A percentile compares a stretch with the other conserved stretches of the same genome.
These are phyloP conservation scores for Gambusia yucatana DNA, from an alignment of 2,797 vertebrate genomes.

Conservation along the genomic window DNA sequence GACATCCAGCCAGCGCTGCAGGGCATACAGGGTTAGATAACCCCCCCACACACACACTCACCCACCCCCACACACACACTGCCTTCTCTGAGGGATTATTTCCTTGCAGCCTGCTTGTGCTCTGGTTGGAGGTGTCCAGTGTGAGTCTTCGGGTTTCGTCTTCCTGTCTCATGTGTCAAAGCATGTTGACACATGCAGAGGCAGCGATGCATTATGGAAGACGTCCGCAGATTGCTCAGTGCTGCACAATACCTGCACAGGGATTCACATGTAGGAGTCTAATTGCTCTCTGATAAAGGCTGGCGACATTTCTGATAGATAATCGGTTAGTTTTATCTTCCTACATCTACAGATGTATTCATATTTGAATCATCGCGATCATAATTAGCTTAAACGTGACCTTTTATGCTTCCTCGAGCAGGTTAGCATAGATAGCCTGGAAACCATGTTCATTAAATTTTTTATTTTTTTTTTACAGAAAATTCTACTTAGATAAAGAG, in stretches of 20 bases:
- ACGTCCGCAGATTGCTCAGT: conserved; percentile 43
- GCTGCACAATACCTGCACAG: conserved; percentile 58
- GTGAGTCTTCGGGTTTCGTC: conserved; percentile 65
- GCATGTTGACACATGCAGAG: conserved; percentile 62
- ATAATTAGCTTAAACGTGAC: conserved; percentile 16
- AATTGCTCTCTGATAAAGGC: conserved; percentile 54
- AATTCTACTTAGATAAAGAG: too few species aligned
- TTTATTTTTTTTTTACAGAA: too few species aligned
- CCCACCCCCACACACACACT: conserved; percentile 22
- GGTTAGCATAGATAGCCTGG: not conserved
- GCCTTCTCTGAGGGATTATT: conserved; percentile 48
- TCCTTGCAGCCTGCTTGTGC: conserved; percentile 57
- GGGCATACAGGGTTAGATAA: conserved; percentile 54
- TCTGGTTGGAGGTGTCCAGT: conserved; percentile 62
- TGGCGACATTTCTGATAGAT: conserved; percentile 38
- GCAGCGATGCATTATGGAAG: conserved; percentile 72
- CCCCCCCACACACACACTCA: conserved; percentile 23
- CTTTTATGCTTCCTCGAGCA: not conserved
- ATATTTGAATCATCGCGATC: conserved; percentile 15
- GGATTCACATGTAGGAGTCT: conserved; percentile 39
- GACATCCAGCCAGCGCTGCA: conserved; percentile 55
- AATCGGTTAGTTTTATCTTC: conserved; percentile 23
- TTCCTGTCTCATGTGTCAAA: conserved; percentile 68
- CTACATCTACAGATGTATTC: conserved; percentile 19
- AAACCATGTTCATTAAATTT: too few species aligned